A percentile compares a stretch with the other conserved stretches of the same genome.
phyloP scores from a whole-genome alignment of 2,888 invertebrate species.

The Brachycybe producta region DNA sequence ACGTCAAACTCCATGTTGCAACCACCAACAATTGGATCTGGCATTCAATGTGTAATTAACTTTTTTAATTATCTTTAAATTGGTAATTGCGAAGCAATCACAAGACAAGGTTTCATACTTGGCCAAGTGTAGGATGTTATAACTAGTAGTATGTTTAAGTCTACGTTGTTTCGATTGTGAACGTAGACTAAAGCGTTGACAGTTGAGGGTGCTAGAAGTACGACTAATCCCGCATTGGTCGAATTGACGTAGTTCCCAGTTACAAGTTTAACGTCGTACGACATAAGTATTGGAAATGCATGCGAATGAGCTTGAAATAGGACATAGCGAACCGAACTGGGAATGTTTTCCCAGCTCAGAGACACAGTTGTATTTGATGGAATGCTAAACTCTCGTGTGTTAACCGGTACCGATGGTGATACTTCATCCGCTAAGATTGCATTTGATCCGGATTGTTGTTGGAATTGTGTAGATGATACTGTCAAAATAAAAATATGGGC shows the following conservation, averaged over 20 bases:
- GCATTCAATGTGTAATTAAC: neutral
- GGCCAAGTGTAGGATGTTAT: slow-evolving; percentile 28
- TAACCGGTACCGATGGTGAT: neutral
- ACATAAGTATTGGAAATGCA: slow-evolving; percentile 43
- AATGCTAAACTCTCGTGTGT: neutral
- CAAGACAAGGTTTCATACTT: neutral
- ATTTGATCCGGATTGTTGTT: slow-evolving; percentile 2
- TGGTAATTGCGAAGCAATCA: neutral
- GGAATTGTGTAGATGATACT: slow-evolving; percentile 3
- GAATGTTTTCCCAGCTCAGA: slow-evolving; percentile 22
- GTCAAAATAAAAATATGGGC: neutral
- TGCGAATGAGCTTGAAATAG: slow-evolving; percentile 53
- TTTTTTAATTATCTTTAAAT: neutral
- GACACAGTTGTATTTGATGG: slow-evolving; percentile 12
- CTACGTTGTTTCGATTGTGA: slow-evolving; percentile 35
- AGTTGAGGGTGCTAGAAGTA: slow-evolving; percentile 25
- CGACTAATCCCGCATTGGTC: slow-evolving; percentile 47
- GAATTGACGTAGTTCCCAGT: slow-evolving; percentile 40
- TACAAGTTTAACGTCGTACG: slow-evolving; percentile 34
- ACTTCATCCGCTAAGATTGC: neutral
- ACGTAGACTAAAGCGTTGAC: slow-evolving; percentile 34
- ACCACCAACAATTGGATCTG: slow-evolving; percentile 65
- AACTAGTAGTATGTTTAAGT: slow-evolving; percentile 36
- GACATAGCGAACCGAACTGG: slow-evolving; percentile 41
- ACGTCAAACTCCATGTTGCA: slow-evolving; percentile 56